Base-by-base conservation (phyloP, 2,797 vertebrate species). In the Dryobates pubescens region DNA sequence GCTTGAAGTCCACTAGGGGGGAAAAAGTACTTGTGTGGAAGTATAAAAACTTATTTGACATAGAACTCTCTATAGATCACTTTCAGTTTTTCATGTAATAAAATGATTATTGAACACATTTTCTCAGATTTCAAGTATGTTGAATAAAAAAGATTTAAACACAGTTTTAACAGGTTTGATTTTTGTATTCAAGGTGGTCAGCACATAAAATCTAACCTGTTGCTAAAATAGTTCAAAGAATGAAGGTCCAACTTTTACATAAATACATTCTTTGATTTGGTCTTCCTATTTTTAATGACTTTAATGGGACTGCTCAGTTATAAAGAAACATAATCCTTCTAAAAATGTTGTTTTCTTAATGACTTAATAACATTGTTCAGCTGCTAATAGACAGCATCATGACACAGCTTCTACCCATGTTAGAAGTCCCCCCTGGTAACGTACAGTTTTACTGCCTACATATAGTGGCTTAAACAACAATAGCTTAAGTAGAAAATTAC, bases 401-500 rank as follows among this genome's bases (percentile, higher is more conserved):
- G 45, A 59, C 36, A 75, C 10, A 58, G 7, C 13, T 85, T 87
- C 54, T 79, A 8, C 64, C 63, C 54, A 8, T 73, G 58, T 64
- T 92, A 45, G 64, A 93, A 84, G 41, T 38, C 41, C 41, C 10
- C n/a, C 20, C 73, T 77, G 26, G 11, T 83, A 87, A 89, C 70
- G 38, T 72, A 74, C 6, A 68, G 68, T 91, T 95, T 83, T 92
- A 77, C 57, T 69, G 41, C 47, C 32, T 69, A 36, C 20, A 24
- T 70, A 78, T 36, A 91, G 91, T 64, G 45, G 24, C 17, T 87
- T 91, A 90, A 88, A 79, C 26, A 23, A 59, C 51, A 82, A 29
- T 7, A 81, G 72, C 34, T 88, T 84, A 86, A 94, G 77, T 32
- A 59, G 54, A 89, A 93, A 93, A 87, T 91, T 87, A 86, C 32